phyloP scores from a whole-genome alignment of 2,797 vertebrate genomes.

The Chaenodraco wilsoni region DNA sequence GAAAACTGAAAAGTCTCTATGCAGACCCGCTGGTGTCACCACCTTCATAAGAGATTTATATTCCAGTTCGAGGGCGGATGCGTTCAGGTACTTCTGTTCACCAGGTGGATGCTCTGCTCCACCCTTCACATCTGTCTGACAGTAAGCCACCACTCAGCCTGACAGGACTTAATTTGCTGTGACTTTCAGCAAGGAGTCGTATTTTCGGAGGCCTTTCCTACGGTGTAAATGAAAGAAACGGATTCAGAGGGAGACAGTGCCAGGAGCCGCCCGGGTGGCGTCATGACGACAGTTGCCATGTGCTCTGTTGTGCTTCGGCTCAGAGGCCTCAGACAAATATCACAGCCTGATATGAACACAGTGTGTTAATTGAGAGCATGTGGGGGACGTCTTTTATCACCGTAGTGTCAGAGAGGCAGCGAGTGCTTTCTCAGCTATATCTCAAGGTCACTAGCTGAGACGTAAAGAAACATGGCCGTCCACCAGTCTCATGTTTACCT shows the following conservation, averaged over 20 bases:
- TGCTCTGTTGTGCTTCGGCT: background rate
- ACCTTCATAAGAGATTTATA: background rate
- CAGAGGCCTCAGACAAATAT: conserved; percentile 54
- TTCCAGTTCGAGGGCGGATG: background rate
- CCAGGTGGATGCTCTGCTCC: background rate
- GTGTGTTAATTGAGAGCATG: conserved; percentile 56
- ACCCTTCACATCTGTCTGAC: background rate
- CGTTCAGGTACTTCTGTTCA: background rate
- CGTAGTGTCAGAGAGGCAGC: conserved; percentile 2
- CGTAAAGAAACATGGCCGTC: background rate
- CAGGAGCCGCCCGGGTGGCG: conserved; percentile 2
- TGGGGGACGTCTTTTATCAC: conserved; percentile 16
- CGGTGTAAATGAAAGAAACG: conserved; percentile 9
- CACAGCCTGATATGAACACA: conserved; percentile 36
- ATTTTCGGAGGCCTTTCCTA: conserved; percentile 3
- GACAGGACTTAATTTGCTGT: background rate
- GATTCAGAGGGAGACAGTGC: conserved; percentile 20
- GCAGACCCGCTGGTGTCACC: background rate
- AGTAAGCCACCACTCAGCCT: background rate
- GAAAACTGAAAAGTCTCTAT: background rate
- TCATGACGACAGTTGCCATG: conserved; percentile 53
- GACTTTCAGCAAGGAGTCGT: conserved; percentile 1
- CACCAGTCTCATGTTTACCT: background rate
- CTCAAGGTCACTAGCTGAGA: conserved; percentile 24
- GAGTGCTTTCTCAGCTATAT: conserved; percentile 15